A percentile compares a stretch with the other conserved stretches of the same genome.
phyloP scores from a whole-genome alignment of 2,113 vertebrate genomes.

The Gorsachius goisagi region DNA sequence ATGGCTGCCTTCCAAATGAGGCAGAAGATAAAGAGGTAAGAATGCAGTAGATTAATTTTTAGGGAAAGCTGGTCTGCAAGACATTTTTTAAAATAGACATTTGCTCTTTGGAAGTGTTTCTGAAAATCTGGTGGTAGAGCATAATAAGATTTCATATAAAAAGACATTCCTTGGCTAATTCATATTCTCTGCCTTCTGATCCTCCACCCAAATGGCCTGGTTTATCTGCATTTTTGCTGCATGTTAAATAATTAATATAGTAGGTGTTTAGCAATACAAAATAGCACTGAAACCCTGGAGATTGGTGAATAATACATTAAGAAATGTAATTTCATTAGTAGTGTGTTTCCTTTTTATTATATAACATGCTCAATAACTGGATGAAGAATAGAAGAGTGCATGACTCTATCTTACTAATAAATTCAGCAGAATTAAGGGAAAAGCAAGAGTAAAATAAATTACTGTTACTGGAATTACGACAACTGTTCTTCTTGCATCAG shows the following conservation, averaged over 20 bases:
- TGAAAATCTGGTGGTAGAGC: no score
- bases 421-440: background rate
- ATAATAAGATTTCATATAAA: background rate
- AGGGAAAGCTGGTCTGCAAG: no score
- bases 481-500: background rate
- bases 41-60: no score
- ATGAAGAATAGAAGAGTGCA: background rate
- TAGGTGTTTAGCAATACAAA: constrained; percentile 36
- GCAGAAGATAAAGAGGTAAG: no score
- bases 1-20: no score
- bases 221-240: constrained; percentile 30
- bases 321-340: constrained; percentile 40
- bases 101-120: no score
- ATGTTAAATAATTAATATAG: constrained; percentile 37
- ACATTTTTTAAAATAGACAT: no score
- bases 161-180: background rate
- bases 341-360: background rate
- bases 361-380: background rate
- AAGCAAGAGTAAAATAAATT: background rate
- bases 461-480: background rate
- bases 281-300: constrained; percentile 8
- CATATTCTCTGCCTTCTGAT: background rate
- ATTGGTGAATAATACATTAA: constrained; percentile 53
- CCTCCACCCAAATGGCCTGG: constrained; percentile 27
- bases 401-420: background rate